Evolutionary conservation across 2,888 invertebrate species (phyloP).

Genomic region (Orthosia cruda): DNA sequence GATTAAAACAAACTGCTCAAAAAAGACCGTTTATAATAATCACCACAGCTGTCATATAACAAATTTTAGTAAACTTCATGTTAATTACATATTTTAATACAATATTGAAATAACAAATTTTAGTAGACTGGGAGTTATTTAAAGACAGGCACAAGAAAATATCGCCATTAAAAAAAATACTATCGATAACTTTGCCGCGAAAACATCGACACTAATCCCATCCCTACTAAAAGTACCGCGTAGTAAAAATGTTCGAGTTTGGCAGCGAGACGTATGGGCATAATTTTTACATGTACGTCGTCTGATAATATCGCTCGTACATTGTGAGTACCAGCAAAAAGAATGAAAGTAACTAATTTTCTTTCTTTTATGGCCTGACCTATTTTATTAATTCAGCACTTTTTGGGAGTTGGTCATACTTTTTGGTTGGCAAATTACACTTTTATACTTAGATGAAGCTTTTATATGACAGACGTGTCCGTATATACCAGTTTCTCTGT

Average conservation of each 20-base stretch:
- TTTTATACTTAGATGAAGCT: no score
- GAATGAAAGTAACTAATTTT: constrained; percentile 35
- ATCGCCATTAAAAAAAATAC: background rate
- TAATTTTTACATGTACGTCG: constrained; percentile 63
- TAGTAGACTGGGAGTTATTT: no score
- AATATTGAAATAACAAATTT: no score
- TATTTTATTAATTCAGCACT: constrained; percentile 9
- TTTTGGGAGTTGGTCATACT: background rate
- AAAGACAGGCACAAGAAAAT: background rate
- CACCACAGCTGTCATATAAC: no score
- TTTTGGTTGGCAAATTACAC: background rate
- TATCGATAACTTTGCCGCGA: constrained; percentile 14
- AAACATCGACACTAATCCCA: constrained; percentile 46
- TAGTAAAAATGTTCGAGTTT: constrained; percentile 62
- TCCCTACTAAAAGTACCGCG: constrained; percentile 16
- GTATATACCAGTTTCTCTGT: no score
- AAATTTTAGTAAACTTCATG: no score
- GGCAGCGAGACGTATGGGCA: constrained; percentile 60
- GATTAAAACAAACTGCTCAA: no score
- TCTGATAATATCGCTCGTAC: constrained; percentile 47
- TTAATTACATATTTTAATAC: no score
- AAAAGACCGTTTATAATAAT: no score
- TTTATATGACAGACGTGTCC: background rate
- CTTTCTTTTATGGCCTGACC: constrained; percentile 22
- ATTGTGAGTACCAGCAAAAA: constrained; percentile 24